Evolutionary conservation across 2,888 invertebrate genomes (phyloP).

Genomic region (Diarsia mendica): DNA sequence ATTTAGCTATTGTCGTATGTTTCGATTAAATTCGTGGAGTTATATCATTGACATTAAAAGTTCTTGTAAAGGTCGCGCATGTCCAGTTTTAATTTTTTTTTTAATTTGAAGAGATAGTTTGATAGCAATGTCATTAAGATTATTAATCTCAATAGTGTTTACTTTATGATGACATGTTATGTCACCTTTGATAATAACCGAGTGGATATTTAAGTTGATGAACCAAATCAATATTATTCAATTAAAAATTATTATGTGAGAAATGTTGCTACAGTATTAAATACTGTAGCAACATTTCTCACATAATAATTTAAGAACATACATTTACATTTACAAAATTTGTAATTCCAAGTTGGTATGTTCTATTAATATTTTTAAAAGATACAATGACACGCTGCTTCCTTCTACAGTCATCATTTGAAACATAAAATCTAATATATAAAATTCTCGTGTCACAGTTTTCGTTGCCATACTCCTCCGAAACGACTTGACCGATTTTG

Average conservation of each 20-base stretch:
- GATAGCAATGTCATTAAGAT: slow-evolving; percentile 22
- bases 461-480: too few relatives aligned
- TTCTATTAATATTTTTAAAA: not conserved
- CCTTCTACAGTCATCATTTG: too few relatives aligned
- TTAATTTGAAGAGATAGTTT: not conserved
- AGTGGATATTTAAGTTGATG: not conserved
- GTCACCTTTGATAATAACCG: slow-evolving; percentile 6
- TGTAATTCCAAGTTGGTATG: not conserved
- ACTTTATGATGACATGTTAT: slow-evolving; percentile 2
- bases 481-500: too few relatives aligned
- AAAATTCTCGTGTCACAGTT: too few relatives aligned
- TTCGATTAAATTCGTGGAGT: slow-evolving; percentile 34
- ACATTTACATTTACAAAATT: too few relatives aligned
- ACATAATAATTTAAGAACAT: too few relatives aligned
- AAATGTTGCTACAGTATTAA: not conserved
- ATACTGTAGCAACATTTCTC: too few relatives aligned
- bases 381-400: too few relatives aligned
- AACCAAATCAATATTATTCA: not conserved
- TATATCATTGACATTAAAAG: slow-evolving; percentile 66
- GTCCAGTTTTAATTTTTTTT: slow-evolving; percentile 52
- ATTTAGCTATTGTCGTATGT: not conserved
- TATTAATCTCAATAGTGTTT: slow-evolving; percentile 12
- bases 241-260: too few relatives aligned
- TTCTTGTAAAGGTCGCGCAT: slow-evolving; percentile 78
- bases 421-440: too few relatives aligned